These are phyloP conservation scores for Eriocheir sinensis DNA, from an alignment of 1,140 invertebrate genomes.

Conservation along the genomic window DNA sequence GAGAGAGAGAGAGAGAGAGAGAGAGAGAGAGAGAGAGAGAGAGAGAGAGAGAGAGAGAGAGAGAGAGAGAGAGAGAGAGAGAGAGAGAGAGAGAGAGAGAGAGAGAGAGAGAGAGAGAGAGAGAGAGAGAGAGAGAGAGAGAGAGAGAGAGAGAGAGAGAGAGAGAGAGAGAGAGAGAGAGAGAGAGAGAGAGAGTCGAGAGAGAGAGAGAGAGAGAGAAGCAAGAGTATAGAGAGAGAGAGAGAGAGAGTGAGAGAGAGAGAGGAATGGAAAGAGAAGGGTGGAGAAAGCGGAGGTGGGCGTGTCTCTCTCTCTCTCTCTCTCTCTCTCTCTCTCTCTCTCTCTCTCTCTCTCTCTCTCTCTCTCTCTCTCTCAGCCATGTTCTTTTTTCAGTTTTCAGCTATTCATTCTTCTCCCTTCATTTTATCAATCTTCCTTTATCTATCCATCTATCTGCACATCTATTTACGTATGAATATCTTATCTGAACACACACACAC, in stretches of 20 bases:
- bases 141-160: not conserved
- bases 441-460: too few species aligned
- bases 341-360: not conserved
- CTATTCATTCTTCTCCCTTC: too few species aligned
- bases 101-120: not conserved
- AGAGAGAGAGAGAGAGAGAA: not conserved
- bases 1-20: too few species aligned
- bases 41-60: not conserved
- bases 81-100: not conserved
- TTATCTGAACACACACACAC: too few species aligned
- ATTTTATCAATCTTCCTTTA: too few species aligned
- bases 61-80: not conserved
- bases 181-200: not conserved
- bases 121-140: not conserved
- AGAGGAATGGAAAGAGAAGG: not conserved
- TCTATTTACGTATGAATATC: too few species aligned
- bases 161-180: too few species aligned
- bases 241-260: not conserved
- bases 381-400: too few species aligned
- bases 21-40: not conserved
- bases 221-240: too few species aligned
- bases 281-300: not conserved
- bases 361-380: not conserved
- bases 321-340: slow-evolving; percentile 22
- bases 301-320: slow-evolving; percentile 13